Evolutionary conservation across 2,888 invertebrate species (phyloP).

Genomic region (Drosophila imparisetae): DNA sequence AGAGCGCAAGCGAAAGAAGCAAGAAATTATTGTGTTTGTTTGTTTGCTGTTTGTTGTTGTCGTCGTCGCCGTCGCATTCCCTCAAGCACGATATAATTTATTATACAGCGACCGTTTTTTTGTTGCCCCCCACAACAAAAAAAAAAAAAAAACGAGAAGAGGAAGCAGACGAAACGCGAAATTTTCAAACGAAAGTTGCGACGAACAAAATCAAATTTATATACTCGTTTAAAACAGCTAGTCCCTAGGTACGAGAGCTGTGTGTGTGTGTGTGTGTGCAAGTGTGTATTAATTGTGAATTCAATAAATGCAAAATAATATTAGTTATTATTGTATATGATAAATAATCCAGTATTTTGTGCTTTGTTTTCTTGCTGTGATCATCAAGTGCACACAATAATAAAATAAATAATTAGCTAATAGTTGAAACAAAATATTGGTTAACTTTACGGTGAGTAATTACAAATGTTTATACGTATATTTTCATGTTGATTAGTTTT

Average conservation of each 20-base stretch:
- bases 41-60: conserved; percentile 24
- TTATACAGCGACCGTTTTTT: conserved; percentile 61
- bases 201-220: conserved; percentile 26
- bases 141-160: conserved; percentile 32
- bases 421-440: not conserved
- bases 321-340: conserved; percentile 18
- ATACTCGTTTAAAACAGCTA: conserved; percentile 30
- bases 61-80: conserved; percentile 22
- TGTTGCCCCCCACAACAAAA: conserved; percentile 11
- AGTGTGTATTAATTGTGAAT: conserved; percentile 19
- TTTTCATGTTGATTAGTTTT: not conserved
- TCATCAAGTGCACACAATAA: conserved; percentile 1
- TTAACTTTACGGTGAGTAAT: conserved; percentile 30
- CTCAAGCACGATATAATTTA: conserved; percentile 58
- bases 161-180: conserved; percentile 53
- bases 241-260: conserved; percentile 15
- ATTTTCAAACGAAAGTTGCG: conserved; percentile 64
- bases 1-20: conserved; percentile 30
- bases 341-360: conserved; percentile 8
- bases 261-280: not conserved
- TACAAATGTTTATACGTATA: not conserved
- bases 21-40: conserved; percentile 28
- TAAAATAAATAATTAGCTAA: not conserved
- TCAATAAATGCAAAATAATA: conserved; percentile 29
- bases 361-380: conserved; percentile 12